Evolutionary conservation across 2,113 vertebrate genomes (phyloP).

Genomic region (Paracanthobrama guichenoti): DNA sequence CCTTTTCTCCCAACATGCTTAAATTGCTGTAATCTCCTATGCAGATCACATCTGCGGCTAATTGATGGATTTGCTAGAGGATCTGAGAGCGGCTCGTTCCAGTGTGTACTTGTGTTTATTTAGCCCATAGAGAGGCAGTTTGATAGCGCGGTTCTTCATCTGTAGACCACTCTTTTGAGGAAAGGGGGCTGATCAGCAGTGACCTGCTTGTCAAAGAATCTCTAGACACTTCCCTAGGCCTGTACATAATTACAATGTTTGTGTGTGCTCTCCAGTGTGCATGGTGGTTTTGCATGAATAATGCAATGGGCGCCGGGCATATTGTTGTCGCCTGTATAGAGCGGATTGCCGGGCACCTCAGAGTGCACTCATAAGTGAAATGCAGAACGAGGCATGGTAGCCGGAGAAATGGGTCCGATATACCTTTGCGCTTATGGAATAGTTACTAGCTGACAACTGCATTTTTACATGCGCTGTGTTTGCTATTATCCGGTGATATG

Average conservation of each 20-base stretch:
- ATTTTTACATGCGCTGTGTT: constrained; percentile 31
- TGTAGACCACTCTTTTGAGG: constrained; percentile 37
- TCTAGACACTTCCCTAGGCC: constrained; percentile 57
- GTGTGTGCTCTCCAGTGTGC: constrained; percentile 55
- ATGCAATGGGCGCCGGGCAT: constrained; percentile 65
- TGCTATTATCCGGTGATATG: constrained; percentile 11
- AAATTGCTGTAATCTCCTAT: constrained; percentile 75
- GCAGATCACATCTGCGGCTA: constrained; percentile 79
- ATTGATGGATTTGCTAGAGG: constrained; percentile 79
- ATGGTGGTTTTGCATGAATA: constrained; percentile 68
- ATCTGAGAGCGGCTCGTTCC: constrained; percentile 68
- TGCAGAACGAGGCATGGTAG: constrained; percentile 15
- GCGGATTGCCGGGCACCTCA: constrained; percentile 30
- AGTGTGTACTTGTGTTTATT: constrained; percentile 69
- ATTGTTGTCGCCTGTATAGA: constrained; percentile 52
- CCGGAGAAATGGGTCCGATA: constrained; percentile 11
- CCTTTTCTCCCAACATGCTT: constrained; percentile 67
- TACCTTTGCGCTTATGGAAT: constrained; percentile 39
- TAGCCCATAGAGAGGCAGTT: constrained; percentile 41
- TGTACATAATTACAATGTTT: constrained; percentile 68
- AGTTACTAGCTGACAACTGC: constrained; percentile 56
- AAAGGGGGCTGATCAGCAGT: constrained; percentile 59
- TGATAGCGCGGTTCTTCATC: constrained; percentile 44
- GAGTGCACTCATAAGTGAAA: constrained; percentile 33
- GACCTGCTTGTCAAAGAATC: constrained; percentile 62